phyloP scores from a whole-genome alignment of 2,888 invertebrate genomes.

The Pristionchus japonicus region DNA sequence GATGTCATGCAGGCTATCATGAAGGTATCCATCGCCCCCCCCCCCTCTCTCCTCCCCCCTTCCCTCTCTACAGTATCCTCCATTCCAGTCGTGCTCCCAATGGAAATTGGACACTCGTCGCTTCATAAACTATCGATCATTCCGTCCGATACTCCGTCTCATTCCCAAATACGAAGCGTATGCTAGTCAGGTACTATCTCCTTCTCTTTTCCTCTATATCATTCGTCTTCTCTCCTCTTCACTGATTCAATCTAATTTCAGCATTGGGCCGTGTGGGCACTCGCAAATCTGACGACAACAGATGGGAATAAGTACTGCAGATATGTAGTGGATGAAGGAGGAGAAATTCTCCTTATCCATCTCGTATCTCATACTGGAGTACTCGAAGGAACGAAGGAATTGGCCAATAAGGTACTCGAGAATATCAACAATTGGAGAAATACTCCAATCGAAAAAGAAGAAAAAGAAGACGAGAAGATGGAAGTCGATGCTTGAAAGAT shows the following conservation, averaged over 20 bases:
- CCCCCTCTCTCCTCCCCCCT: not conserved
- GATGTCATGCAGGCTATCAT: constrained; percentile 69
- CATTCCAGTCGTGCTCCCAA: constrained; percentile 85
- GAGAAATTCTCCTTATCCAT: constrained; percentile 83
- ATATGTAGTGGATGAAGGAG: constrained; percentile 89
- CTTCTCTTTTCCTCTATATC: too few species aligned
- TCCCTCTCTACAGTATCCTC: not conserved
- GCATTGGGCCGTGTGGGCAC: constrained; percentile 81
- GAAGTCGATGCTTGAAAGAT: not conserved
- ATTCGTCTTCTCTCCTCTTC: too few species aligned
- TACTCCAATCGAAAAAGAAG: constrained; percentile 24
- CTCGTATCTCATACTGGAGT: constrained; percentile 67
- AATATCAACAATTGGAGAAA: constrained; percentile 57
- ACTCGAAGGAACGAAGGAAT: constrained; percentile 52
- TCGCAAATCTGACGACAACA: constrained; percentile 93
- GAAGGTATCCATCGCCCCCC: constrained; percentile 51
- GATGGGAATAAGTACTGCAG: constrained; percentile 89
- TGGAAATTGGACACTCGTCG: constrained; percentile 91
- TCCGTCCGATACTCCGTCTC: constrained; percentile 91
- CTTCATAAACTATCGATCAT: constrained; percentile 96
- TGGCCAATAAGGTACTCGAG: constrained; percentile 59
- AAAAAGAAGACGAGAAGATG: constrained; percentile 2
- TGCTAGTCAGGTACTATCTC: too few species aligned
- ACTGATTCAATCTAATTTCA: too few species aligned
- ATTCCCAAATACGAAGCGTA: constrained; percentile 78